Evolutionary conservation across 2,888 invertebrate genomes (phyloP).

Genomic region (Colletes collaris): DNA sequence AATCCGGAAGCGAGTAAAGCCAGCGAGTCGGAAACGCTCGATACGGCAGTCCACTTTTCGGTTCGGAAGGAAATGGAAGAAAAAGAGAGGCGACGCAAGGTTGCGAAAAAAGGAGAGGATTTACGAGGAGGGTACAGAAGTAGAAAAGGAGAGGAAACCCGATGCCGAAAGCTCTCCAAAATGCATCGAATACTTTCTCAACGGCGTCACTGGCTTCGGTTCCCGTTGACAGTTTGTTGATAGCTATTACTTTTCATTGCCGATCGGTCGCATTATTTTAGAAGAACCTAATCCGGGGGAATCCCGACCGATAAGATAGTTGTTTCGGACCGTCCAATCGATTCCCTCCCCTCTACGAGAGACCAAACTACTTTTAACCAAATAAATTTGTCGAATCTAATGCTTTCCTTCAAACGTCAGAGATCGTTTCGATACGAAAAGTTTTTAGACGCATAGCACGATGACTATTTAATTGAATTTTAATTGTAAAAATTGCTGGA

Average conservation of each 20-base stretch:
- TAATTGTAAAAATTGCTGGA: no score
- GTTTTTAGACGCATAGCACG: no score
- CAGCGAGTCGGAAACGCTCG: slow-evolving; percentile 68
- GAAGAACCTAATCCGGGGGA: not conserved
- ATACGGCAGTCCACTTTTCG: slow-evolving; percentile 65
- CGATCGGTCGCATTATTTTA: slow-evolving; percentile 24
- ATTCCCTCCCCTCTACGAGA: no score
- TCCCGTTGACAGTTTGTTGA: slow-evolving; percentile 50
- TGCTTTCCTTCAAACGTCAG: no score
- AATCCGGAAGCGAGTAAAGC: slow-evolving; percentile 68
- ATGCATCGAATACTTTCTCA: slow-evolving; percentile 47
- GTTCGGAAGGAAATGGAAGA: slow-evolving; percentile 25
- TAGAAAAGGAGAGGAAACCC: slow-evolving; percentile 18
- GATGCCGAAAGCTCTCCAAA: slow-evolving; percentile 35
- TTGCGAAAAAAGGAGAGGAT: slow-evolving; percentile 27
- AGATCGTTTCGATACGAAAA: no score
- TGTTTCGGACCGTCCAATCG: not conserved
- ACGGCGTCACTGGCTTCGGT: slow-evolving; percentile 12
- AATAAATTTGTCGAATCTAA: no score
- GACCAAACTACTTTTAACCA: no score
- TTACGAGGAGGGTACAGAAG: not conserved
- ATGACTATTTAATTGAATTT: no score
- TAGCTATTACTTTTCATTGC: slow-evolving; percentile 61
- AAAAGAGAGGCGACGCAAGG: slow-evolving; percentile 28
- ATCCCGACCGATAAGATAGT: slow-evolving; percentile 8